A percentile compares a stretch with the other conserved stretches of the same genome.
phyloP scores from a whole-genome alignment of 1,140 invertebrate species.

The Sminthurinus signatus region DNA sequence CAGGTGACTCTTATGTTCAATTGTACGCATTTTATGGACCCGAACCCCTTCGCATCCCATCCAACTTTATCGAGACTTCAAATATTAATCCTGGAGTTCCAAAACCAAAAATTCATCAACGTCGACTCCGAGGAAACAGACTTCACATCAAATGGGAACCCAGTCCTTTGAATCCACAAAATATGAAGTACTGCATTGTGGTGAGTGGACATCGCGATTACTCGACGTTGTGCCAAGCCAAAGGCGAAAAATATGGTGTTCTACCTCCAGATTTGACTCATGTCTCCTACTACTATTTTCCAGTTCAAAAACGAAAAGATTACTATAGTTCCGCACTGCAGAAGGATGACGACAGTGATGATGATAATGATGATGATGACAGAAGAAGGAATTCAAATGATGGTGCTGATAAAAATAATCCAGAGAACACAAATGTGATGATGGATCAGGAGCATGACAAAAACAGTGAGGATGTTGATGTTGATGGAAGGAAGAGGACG shows the following conservation, averaged over 20 bases:
- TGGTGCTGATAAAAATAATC: no score
- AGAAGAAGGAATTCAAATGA: no score
- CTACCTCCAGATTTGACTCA: slow-evolving; percentile 39
- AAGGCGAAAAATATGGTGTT: slow-evolving; percentile 43
- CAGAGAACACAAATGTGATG: not conserved
- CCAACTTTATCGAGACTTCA: slow-evolving; percentile 7
- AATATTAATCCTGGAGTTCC: not conserved
- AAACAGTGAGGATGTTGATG: not conserved
- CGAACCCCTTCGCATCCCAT: not conserved
- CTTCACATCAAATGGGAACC: slow-evolving; percentile 47
- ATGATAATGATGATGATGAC: not conserved
- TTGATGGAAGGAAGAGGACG: no score
- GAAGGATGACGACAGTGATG: not conserved
- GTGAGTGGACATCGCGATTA: slow-evolving; percentile 53
- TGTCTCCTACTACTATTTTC: slow-evolving; percentile 26
- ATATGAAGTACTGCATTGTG: slow-evolving; percentile 54
- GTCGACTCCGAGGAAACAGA: slow-evolving; percentile 42
- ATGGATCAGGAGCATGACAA: not conserved
- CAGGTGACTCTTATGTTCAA: slow-evolving; percentile 45
- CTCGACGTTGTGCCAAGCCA: slow-evolving; percentile 53
- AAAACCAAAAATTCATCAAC: slow-evolving; percentile 24
- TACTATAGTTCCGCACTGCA: not conserved
- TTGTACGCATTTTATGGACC: slow-evolving; percentile 42
- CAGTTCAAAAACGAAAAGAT: not conserved
- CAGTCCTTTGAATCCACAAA: slow-evolving; percentile 54